Percentiles rank a stretch among this genome's conserved stretches.
Conservation (phyloP, 2,113 vertebrate species). For the Piprites chloris region DNA sequence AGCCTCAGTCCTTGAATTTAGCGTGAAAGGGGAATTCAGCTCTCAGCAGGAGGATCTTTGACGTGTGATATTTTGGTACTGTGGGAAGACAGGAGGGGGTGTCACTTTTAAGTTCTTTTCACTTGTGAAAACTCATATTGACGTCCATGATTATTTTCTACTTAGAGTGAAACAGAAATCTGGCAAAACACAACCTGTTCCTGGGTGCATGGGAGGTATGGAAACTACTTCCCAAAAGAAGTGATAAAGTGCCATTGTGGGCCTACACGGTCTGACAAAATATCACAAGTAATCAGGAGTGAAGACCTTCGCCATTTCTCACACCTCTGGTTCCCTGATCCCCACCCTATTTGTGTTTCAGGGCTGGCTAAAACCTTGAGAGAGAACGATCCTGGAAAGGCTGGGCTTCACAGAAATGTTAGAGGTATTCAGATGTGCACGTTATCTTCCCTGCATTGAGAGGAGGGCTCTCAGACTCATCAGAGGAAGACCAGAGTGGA, state of each 20-base stretch:
- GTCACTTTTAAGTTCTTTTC: not conserved
- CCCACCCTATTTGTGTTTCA: not conserved
- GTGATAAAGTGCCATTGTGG: not conserved
- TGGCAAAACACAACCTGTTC: not conserved
- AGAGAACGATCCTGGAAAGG: not conserved
- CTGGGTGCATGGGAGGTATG: not conserved
- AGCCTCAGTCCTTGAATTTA: not conserved
- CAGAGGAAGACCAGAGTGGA: not conserved
- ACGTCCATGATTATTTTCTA: not conserved
- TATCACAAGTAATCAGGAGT: not conserved
- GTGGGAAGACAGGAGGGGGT: not conserved
- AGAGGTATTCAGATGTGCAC: not conserved
- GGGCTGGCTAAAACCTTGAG: not conserved
- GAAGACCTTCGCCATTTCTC: not conserved
- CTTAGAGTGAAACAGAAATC: not conserved
- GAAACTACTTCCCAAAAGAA: not conserved
- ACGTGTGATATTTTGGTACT: conserved; percentile 23
- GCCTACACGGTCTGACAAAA: not conserved
- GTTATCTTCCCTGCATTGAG: not conserved
- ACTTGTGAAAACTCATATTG: not conserved
- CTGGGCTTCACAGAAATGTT: not conserved
- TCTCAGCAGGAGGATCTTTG: conserved; percentile 30
- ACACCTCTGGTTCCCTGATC: not conserved
- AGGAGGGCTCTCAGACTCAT: not conserved
- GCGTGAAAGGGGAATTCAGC: conserved; percentile 13